These are phyloP conservation scores for Rugalucina vietnamica DNA, from an alignment of 2,888 invertebrate species.

Conservation along the genomic window DNA sequence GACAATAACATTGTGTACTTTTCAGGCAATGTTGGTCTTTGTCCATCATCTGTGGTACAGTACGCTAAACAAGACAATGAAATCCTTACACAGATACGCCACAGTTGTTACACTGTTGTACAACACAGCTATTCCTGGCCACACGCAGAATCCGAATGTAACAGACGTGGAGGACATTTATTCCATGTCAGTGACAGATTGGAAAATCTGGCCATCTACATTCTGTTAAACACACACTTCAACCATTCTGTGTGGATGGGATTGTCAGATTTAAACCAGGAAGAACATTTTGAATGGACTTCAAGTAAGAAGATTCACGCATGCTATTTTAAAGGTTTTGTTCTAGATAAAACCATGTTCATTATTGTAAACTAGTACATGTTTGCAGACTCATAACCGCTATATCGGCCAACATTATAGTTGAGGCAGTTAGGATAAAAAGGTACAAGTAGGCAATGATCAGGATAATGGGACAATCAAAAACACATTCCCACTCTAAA, in stretches of 20 bases:
- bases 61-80: not conserved
- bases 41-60: slow-evolving; percentile 7
- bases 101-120: slow-evolving; percentile 38
- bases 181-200: not conserved
- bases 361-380: too few species aligned
- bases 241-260: slow-evolving; percentile 35
- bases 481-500: too few species aligned
- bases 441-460: too few species aligned
- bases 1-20: too few species aligned
- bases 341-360: too few species aligned
- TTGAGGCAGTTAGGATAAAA: too few species aligned
- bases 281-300: slow-evolving; percentile 47
- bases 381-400: too few species aligned
- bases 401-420: too few species aligned
- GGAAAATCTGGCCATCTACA: slow-evolving; percentile 18
- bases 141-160: slow-evolving; percentile 24
- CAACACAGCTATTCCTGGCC: not conserved
- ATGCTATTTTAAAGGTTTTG: too few species aligned
- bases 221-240: not conserved
- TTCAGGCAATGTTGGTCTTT: not conserved
- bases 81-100: not conserved
- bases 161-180: slow-evolving; percentile 27
- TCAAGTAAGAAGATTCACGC: too few species aligned
- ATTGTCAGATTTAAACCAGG: not conserved
- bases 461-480: too few species aligned